Evolutionary conservation across 2,113 vertebrate species (phyloP), one percentile per base, ranked within the genome.

Genomic region (Prochilodus magdalenae): DNA sequence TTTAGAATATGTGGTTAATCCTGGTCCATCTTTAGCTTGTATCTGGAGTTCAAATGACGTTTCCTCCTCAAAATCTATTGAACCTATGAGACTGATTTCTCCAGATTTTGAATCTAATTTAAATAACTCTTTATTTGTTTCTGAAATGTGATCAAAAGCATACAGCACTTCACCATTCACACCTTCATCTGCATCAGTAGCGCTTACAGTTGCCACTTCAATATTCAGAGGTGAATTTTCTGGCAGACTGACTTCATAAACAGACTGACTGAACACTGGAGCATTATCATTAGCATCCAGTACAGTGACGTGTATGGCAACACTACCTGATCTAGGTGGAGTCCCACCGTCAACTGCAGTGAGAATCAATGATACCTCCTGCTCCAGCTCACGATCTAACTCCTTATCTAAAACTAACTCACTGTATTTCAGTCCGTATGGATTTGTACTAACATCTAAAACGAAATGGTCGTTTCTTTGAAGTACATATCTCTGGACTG

Each of bases 231-330:
- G 60, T 22, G 76, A 63, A 55, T 86, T 83, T 83, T 87, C 86
- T 13, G 63, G 12, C n/a, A 87, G 22, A 66, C n/a, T 83, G 30
- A 78, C 62, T 27, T 74, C 81, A 83, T 86, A 87, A n/a, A 83
- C 20, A 8, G 73, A 8, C 30, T 90, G 24, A 16, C 36, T 88
- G 59, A 94, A 94, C 72, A 85, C 16, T 0, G 93, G 93, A 0
- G 86, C 33, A 16, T 94, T 94, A 51, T 94, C 93, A 4, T 94
- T 94, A 0, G 91, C 24, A 73, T 94, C 93, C 63, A 90, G 90
- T 0, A 94, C 81, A 15, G 62, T 77, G 51, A 87, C 30, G 2
- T 76, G 57, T 33, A 87, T 81, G 18, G 55, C n/a, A 55, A 82
- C 73, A 57, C 77, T 80, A 10, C 86, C 83, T 12, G 83, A 80